Evolutionary conservation across 2,113 vertebrate species (phyloP).

Genomic region (Pheucticus melanocephalus): DNA sequence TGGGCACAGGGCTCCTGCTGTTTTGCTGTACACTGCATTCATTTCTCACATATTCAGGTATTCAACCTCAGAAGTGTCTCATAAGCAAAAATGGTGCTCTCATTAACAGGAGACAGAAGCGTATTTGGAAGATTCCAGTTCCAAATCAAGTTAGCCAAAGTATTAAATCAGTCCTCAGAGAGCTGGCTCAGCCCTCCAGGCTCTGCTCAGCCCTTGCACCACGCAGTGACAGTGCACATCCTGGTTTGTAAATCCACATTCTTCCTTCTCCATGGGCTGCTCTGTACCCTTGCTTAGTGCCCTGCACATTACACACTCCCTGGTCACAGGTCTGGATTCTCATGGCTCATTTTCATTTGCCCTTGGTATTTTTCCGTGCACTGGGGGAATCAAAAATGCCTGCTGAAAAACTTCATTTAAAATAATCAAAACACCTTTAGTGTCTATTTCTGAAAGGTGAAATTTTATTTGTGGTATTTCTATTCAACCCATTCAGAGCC

Average conservation of each 20-base stretch:
- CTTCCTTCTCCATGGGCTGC: background rate
- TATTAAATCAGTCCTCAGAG: background rate
- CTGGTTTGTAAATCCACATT: accelerated
- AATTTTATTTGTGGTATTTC: background rate
- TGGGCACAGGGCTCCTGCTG: background rate
- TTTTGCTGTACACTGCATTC: background rate
- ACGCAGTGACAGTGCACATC: background rate
- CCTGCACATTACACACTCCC: background rate
- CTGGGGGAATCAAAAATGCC: background rate
- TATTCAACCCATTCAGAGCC: background rate
- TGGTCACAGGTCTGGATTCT: background rate
- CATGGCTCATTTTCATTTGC: background rate
- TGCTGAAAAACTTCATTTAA: background rate
- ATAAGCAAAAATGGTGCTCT: background rate
- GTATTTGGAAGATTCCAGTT: background rate
- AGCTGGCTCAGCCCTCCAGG: background rate
- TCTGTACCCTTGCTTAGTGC: background rate
- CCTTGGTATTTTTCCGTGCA: background rate
- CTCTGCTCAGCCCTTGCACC: background rate
- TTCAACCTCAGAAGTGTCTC: background rate
- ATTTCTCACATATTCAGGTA: background rate
- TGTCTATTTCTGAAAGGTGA: background rate
- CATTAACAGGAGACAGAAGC: background rate
- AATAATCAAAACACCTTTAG: background rate
- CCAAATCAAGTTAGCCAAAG: background rate